Conservation (phyloP, 2,797 vertebrate genomes). For the Squalus acanthias region DNA sequence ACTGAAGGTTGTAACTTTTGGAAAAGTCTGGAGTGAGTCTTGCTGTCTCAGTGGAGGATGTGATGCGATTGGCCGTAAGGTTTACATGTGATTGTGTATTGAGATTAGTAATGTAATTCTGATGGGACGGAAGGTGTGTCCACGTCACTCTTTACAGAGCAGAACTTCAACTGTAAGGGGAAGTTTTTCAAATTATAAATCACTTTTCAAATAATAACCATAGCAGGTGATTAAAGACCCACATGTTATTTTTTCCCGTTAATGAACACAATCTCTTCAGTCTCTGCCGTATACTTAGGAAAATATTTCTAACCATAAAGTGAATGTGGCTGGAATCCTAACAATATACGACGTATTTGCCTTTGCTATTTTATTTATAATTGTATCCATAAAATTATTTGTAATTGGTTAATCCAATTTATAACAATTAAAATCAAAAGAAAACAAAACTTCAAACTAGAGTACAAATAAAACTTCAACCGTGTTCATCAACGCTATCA, state of each 20-base stretch:
- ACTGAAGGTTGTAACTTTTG: conserved; percentile 25
- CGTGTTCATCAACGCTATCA: neutral
- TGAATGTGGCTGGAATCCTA: neutral
- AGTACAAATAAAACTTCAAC: neutral
- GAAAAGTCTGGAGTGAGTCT: conserved; percentile 43
- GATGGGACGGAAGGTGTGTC: conserved; percentile 81
- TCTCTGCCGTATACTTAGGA: neutral
- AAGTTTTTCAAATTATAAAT: neutral
- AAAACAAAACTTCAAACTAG: neutral
- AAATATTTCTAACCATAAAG: neutral
- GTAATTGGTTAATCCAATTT: neutral
- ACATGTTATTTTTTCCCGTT: neutral
- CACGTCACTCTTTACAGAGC: conserved; percentile 72
- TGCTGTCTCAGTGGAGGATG: conserved; percentile 53
- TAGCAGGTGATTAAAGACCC: neutral
- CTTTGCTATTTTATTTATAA: neutral
- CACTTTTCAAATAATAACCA: neutral
- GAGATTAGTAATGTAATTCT: conserved; percentile 66
- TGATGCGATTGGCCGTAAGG: conserved; percentile 57
- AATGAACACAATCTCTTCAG: neutral
- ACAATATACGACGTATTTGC: neutral
- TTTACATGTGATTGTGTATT: conserved; percentile 62
- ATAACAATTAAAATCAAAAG: neutral
- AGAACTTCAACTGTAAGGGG: neutral
- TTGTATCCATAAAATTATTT: neutral